A percentile compares a stretch with the other conserved stretches of the same genome.
Conservation (phyloP, 2,113 vertebrate genomes). For the Scytalopus superciliaris region DNA sequence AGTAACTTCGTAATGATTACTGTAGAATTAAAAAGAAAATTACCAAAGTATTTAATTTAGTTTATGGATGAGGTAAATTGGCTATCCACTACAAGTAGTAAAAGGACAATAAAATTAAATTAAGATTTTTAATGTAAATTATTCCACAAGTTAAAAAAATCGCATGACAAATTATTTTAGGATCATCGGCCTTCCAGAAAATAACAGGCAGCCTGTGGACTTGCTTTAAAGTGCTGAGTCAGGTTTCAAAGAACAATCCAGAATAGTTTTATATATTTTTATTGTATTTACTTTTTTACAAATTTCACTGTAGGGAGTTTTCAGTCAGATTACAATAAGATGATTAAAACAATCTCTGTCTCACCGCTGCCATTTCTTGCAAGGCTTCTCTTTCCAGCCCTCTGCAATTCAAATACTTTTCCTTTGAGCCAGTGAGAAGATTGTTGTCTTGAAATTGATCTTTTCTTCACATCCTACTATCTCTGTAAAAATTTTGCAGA, state of each 20-base stretch:
- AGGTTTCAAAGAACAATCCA: neutral
- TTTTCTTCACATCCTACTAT: neutral
- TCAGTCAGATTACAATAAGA: neutral
- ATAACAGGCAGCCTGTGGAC: neutral
- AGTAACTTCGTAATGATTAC: neutral
- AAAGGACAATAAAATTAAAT: neutral
- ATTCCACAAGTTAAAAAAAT: neutral
- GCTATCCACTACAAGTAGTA: neutral
- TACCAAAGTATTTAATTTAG: neutral
- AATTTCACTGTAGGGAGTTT: rapidly evolving
- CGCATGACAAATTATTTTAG: neutral
- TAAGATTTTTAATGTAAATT: neutral
- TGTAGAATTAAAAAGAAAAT: neutral
- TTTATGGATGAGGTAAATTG: neutral
- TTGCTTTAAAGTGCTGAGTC: neutral
- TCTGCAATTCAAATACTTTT: neutral
- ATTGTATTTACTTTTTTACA: neutral
- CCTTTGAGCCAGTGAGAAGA: neutral
- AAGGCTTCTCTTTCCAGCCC: neutral
- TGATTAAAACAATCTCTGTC: neutral
- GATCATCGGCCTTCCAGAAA: neutral
- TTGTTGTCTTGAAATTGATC: neutral
- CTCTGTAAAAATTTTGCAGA: neutral
- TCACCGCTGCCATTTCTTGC: neutral
- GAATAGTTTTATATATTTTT: neutral